Conservation (phyloP, 2,113 vertebrate species). For the Sakesphorus luctuosus region DNA sequence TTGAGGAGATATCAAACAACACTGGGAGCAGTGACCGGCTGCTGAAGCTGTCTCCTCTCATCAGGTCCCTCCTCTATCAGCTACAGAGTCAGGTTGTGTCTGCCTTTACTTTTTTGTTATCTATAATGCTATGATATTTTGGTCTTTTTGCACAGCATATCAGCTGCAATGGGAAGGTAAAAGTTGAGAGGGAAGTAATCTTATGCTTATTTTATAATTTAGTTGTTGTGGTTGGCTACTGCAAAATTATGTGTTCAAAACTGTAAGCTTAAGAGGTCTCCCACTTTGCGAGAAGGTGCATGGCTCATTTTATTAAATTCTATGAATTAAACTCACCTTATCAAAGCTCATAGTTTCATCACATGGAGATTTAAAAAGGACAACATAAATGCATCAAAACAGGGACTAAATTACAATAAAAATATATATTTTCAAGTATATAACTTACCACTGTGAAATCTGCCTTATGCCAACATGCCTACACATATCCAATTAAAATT, state of each 20-base stretch:
- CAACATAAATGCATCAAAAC: neutral
- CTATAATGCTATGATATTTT: neutral
- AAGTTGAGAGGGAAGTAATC: neutral
- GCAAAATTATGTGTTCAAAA: neutral
- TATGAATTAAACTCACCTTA: neutral
- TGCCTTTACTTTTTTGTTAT: neutral
- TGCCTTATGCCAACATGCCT: slow-evolving; percentile 55
- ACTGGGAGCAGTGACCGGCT: neutral
- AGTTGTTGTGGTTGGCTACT: neutral
- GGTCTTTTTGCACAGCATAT: neutral
- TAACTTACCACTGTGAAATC: slow-evolving; percentile 5
- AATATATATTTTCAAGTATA: slow-evolving; percentile 11
- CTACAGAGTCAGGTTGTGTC: neutral
- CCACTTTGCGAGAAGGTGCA: neutral
- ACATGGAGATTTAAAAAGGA: neutral
- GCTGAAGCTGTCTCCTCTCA: neutral
- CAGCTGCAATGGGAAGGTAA: neutral
- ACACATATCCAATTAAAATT: slow-evolving; percentile 66
- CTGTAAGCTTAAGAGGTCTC: neutral
- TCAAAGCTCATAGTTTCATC: neutral
- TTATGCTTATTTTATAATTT: neutral
- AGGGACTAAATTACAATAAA: neutral
- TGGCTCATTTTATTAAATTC: neutral
- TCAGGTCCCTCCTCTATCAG: neutral
- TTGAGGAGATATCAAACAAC: neutral